Base-by-base conservation (phyloP, 1,140 invertebrate species). In the Calosoma granatense region DNA sequence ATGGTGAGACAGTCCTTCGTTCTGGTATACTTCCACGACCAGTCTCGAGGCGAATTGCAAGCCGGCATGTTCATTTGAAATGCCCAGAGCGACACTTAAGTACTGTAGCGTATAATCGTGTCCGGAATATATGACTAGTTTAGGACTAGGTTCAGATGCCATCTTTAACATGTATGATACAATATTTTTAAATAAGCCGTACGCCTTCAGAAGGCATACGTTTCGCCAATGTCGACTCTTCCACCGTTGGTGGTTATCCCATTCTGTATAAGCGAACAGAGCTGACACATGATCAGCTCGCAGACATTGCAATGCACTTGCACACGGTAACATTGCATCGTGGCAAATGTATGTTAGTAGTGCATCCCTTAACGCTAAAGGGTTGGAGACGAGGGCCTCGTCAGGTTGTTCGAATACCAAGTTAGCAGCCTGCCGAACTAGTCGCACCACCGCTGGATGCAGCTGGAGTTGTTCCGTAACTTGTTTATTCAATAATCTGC, bases 41-140 rank as follows among this genome's bases (percentile, higher is more conserved):
- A 96, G 75, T 56, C 92, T 75, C 0, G 91, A 87, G 1, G 90
- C 92, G 73, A 92, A 96, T 23, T 85, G 78, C 22, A 88, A 76
- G 1, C 81, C 76, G 19, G 77, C 72, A 4, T 78, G 76, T 62
- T 82, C 77, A 51, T 78, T 73, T 30, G 74, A 65, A 22, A 89
- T 71, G 0, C 90, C 90, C 19, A 97, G 67, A 0, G 90, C 87
- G 2, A 85, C 78, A 1, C 87, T 80, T 1, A 97, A 70, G 62
- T 90, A 88, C 62, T 92, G 87, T 19, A 95, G 63, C 0, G 92
- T 94, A 63, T 87, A 87, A 69, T 95, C 92, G 66, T 97, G 94
- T 0, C 90, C 92, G 0, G 92, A 94, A 68, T 93, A 97, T 0
- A 95, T 60, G 4, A 92, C 83, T 56, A 95, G 80, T 65, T 86